phyloP scores from a whole-genome alignment of 1,140 invertebrate genomes.

The Drosophila nasuta region DNA sequence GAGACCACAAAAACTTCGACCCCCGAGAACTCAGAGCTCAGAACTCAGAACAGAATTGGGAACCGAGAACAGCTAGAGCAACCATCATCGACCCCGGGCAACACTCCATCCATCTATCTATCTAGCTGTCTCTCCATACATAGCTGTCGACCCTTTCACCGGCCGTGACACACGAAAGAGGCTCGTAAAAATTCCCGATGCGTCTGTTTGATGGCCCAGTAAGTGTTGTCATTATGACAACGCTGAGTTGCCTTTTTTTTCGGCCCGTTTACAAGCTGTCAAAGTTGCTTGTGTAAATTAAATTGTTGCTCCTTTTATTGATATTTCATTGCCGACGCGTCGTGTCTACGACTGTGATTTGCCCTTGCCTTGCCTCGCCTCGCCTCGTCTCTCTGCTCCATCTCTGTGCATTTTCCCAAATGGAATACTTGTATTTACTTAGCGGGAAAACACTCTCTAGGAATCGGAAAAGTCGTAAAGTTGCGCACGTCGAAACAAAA shows the following conservation, averaged over 20 bases:
- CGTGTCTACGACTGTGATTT: slow-evolving; percentile 50
- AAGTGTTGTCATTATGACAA: slow-evolving; percentile 75
- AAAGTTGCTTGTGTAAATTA: slow-evolving; percentile 80
- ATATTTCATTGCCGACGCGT: slow-evolving; percentile 69
- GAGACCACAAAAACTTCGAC: slow-evolving; percentile 37
- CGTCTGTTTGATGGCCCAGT: slow-evolving; percentile 57
- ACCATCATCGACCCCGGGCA: slow-evolving; percentile 15
- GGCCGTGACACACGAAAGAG: slow-evolving; percentile 26
- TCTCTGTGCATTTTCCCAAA: slow-evolving; percentile 10
- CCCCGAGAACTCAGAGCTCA: background rate
- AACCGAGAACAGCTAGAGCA: background rate
- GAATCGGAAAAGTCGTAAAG: slow-evolving; percentile 72
- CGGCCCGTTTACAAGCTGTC: slow-evolving; percentile 62
- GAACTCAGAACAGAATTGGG: too few species aligned
- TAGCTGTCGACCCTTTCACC: slow-evolving; percentile 57
- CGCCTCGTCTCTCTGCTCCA: slow-evolving; percentile 9
- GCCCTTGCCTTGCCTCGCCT: background rate
- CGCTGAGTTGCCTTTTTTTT: slow-evolving; percentile 13
- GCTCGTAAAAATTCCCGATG: slow-evolving; percentile 76
- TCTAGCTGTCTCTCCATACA: background rate
- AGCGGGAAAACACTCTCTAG: slow-evolving; percentile 43
- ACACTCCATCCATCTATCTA: slow-evolving; percentile 17
- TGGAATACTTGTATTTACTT: slow-evolving; percentile 5
- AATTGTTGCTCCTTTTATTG: slow-evolving; percentile 81
- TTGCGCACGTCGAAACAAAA: slow-evolving; percentile 74